Evolutionary conservation across 2,888 invertebrate genomes (phyloP).

Genomic region (Piscicola geometra): DNA sequence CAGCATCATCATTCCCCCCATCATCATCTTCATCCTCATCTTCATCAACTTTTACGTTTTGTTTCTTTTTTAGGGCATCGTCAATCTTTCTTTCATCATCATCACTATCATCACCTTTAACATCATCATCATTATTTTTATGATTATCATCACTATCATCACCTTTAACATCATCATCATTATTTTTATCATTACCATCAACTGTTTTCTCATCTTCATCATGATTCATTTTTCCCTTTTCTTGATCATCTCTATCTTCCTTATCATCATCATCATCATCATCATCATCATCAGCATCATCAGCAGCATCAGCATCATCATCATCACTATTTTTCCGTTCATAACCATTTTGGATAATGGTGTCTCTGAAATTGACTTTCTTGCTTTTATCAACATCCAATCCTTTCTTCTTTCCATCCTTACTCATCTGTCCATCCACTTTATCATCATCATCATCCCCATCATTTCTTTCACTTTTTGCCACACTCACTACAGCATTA

Average conservation of each 20-base stretch:
- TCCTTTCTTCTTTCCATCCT: neutral
- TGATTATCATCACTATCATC: neutral
- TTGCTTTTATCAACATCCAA: neutral
- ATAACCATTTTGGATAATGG: too few relatives aligned
- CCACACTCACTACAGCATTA: neutral
- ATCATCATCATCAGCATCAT: neutral
- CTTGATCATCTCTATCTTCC: neutral
- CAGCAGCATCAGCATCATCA: neutral
- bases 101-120: neutral
- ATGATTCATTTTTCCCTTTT: neutral
- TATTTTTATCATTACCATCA: neutral
- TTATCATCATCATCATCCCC: neutral
- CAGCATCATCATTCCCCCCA: neutral
- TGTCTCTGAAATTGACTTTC: conserved; percentile 1
- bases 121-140: neutral
- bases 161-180: neutral
- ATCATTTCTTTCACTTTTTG: neutral
- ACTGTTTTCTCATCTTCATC: neutral
- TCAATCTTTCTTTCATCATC: neutral
- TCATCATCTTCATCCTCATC: too few relatives aligned
- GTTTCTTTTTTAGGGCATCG: neutral
- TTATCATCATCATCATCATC: neutral
- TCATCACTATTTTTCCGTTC: neutral
- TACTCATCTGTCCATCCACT: neutral
- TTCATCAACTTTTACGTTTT: too few relatives aligned